Evolutionary conservation across 2,113 vertebrate genomes (phyloP).

Genomic region (Anthoscopus minutus): DNA sequence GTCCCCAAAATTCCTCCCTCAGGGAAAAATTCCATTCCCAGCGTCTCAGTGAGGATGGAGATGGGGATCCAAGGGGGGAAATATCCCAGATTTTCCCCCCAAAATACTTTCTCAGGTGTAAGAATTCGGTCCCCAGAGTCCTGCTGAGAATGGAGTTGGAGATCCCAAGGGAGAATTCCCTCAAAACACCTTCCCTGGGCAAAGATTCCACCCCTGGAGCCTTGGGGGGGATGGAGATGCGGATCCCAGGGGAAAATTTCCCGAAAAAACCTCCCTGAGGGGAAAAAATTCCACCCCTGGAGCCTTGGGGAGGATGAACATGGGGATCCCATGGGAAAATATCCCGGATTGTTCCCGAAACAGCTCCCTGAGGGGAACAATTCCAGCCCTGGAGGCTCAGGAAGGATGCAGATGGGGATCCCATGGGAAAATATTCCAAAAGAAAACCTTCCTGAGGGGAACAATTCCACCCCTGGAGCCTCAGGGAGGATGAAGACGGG

Average conservation of each 20-base stretch:
- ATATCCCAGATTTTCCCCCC: neutral
- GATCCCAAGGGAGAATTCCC: neutral
- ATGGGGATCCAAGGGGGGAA: neutral
- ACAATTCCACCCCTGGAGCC: neutral
- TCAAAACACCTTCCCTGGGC: neutral
- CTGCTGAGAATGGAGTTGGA: neutral
- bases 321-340: neutral
- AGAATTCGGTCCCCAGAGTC: neutral
- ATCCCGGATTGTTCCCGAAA: neutral
- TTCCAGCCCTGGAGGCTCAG: accelerated
- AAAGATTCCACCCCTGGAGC: neutral
- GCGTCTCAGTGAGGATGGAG: neutral
- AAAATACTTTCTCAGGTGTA: neutral
- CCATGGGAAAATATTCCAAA: neutral
- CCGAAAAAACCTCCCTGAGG: neutral
- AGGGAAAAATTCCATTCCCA: neutral
- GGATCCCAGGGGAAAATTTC: neutral
- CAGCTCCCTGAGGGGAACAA: accelerated
- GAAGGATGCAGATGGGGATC: no score
- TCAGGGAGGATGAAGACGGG: neutral
- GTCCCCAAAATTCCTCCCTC: neutral
- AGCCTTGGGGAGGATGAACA: neutral
- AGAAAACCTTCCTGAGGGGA: neutral
- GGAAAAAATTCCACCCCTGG: neutral
- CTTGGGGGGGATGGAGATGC: neutral